Conservation (phyloP, 2,113 vertebrate genomes). For the Tautogolabrus adspersus region DNA sequence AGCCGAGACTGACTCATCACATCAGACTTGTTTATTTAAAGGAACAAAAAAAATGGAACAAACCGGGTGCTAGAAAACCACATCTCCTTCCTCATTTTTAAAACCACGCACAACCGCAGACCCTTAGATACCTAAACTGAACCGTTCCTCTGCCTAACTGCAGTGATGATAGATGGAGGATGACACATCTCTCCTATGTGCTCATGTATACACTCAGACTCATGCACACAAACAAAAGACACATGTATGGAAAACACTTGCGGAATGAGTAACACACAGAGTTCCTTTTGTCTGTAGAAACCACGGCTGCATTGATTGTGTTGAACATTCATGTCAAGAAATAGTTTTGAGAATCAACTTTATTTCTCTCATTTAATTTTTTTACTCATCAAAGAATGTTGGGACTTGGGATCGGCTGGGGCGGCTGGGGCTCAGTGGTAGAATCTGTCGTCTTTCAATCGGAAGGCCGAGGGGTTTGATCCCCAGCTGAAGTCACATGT, state of each 20-base stretch:
- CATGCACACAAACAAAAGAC: slow-evolving; percentile 56
- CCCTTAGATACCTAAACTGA: slow-evolving; percentile 18
- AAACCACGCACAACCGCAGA: slow-evolving; percentile 26
- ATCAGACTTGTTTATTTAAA: slow-evolving; percentile 52
- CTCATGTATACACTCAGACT: slow-evolving; percentile 41
- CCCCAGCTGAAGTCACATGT: too few species aligned
- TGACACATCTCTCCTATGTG: slow-evolving; percentile 37
- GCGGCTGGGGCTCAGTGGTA: too few species aligned
- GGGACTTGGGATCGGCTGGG: too few species aligned
- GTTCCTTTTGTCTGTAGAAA: slow-evolving; percentile 13
- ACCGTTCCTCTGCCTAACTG: slow-evolving; percentile 7
- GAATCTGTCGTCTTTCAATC: too few species aligned
- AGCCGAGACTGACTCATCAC: slow-evolving; percentile 41
- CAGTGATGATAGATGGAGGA: slow-evolving; percentile 56
- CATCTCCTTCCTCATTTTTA: slow-evolving; percentile 31
- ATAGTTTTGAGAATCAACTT: too few species aligned
- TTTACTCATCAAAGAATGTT: too few species aligned
- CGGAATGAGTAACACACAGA: not conserved
- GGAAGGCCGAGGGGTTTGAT: too few species aligned
- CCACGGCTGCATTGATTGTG: slow-evolving; percentile 9
- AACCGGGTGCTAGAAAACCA: slow-evolving; percentile 30
- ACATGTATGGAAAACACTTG: slow-evolving; percentile 19
- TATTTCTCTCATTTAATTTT: too few species aligned
- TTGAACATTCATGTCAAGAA: too few species aligned
- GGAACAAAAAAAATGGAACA: slow-evolving; percentile 45